Base-by-base conservation (phyloP, 2,888 invertebrate species). In the Pristionchus mayeri region DNA sequence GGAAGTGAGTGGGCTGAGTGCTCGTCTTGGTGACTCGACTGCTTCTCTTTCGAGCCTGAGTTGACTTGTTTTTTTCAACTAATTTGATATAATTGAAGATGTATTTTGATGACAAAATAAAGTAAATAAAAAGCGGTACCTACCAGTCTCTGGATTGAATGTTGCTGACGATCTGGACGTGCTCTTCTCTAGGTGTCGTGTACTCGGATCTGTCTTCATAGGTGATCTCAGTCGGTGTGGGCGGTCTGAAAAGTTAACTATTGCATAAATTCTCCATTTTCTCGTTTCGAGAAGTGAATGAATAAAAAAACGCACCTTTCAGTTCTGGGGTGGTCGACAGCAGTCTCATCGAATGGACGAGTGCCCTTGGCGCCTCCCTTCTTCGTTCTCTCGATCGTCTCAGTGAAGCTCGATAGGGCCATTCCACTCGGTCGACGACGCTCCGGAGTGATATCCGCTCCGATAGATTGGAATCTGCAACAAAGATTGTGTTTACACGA, bases 11-110 rank as follows among this genome's bases (percentile, higher is more conserved):
- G 37, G 71, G 37, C 71, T 71, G n/a, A 71, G 71, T 24, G 71
- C n/a, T 21, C 71, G 71, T 44, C 40, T 44, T 11, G 71, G n/a
- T 3, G 71, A 71, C 30, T 71, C 40, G 71, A 21, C 40, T 44
- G 71, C 71, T 21, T 71, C 71, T 40, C 71, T n/a, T 24, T 71
- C 71, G 71, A 71, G 71, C 71, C 71, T 71, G 37, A n/a, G n/a
- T n/a, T 9, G 44, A 44, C 44, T n/a, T 34, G 18, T 67, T 21
- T 34, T 16, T 34, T 34, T 63, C 24, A 57, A 57, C 6, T n/a
- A n/a, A n/a, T n/a, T n/a, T n/a, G n/a, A n/a, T n/a, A n/a, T n/a
- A n/a, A n/a, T n/a, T n/a, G n/a, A n/a, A n/a, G 44, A 44, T 44
- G 44, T 13, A 6, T 3, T 63, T 44, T 13, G 44, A 13, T 9